A percentile compares a stretch with the other conserved stretches of the same genome.
phyloP scores from a whole-genome alignment of 1,140 invertebrate genomes.

The Papilio polytes region DNA sequence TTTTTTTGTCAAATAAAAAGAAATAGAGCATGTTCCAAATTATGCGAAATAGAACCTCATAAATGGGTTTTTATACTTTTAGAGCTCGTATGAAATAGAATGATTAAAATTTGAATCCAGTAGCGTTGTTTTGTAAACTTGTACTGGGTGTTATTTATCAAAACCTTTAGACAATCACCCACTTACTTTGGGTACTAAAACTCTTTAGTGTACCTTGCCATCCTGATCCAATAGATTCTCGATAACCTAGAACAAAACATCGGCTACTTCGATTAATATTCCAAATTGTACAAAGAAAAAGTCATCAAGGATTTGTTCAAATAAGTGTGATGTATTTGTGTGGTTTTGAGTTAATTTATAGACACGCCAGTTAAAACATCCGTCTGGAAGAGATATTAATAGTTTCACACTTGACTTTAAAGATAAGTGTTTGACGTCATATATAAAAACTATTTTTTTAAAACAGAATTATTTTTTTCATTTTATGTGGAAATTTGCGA shows the following conservation, averaged over 20 bases:
- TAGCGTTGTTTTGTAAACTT: neutral
- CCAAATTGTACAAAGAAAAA: neutral
- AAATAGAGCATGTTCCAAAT: neutral
- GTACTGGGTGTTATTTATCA: neutral
- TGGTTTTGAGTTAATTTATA: neutral
- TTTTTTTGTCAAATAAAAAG: neutral
- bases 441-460: neutral
- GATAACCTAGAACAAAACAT: constrained; percentile 8
- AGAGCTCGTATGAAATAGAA: neutral
- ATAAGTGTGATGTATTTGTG: neutral
- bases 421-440: neutral
- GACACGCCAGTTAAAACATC: neutral
- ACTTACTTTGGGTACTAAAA: neutral
- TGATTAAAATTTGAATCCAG: neutral
- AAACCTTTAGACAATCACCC: neutral
- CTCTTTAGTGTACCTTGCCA: neutral
- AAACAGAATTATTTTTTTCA: too few species aligned
- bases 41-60: neutral
- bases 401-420: neutral
- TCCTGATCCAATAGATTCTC: neutral
- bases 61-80: neutral
- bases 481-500: too few species aligned
- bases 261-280: neutral
- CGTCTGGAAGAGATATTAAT: constrained; percentile 7
- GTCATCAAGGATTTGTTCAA: neutral